phyloP scores from a whole-genome alignment of 2,113 vertebrate genomes.

The Rattus rattus region DNA sequence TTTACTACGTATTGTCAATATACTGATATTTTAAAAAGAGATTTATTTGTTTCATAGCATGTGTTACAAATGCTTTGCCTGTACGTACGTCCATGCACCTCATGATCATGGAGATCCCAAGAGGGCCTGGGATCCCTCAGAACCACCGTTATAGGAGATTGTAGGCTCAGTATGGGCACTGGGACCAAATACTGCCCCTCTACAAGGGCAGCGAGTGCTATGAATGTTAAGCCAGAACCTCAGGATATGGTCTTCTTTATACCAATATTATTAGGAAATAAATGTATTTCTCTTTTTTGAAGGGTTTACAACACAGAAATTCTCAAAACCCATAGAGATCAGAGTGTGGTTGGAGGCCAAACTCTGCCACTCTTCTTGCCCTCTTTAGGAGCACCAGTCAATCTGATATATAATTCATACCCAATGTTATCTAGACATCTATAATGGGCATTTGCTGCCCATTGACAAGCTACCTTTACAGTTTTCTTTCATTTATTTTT shows the following conservation, averaged over 20 bases:
- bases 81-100: background rate
- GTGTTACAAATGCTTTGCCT: background rate
- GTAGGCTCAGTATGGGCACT: background rate
- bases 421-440: background rate
- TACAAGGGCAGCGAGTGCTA: background rate
- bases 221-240: background rate
- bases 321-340: background rate
- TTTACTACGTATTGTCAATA: background rate
- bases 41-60: background rate
- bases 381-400: background rate
- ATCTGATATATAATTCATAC: background rate
- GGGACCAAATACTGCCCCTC: background rate
- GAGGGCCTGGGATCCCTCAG: background rate
- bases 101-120: background rate
- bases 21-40: background rate
- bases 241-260: constrained; percentile 1
- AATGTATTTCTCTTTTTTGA: background rate
- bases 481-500: background rate
- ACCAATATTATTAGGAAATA: background rate
- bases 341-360: background rate
- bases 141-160: background rate
- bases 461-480: background rate
- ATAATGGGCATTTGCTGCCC: background rate
- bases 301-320: background rate
- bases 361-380: background rate